phyloP scores from a whole-genome alignment of 2,113 vertebrate genomes.

The Erythrocercus mccallii region DNA sequence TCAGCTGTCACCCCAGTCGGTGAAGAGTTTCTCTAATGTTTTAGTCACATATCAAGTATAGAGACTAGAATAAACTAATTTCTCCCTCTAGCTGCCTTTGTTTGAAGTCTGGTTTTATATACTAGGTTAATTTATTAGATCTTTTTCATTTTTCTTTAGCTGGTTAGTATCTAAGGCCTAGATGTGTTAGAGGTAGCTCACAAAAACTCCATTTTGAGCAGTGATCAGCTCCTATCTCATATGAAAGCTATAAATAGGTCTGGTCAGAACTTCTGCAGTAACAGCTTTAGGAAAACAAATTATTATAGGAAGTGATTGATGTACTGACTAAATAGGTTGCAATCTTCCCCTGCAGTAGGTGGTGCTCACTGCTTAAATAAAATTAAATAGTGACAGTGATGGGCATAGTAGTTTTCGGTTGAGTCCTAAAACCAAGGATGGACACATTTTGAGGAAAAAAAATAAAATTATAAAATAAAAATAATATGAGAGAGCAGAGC shows the following conservation, averaged over 20 bases:
- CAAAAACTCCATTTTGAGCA: not conserved
- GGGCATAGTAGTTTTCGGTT: not conserved
- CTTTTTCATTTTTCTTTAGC: not conserved
- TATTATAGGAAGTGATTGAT: constrained; percentile 43
- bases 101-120: not conserved
- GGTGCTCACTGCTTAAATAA: constrained; percentile 57
- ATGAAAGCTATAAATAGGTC: not conserved
- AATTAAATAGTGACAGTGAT: constrained; percentile 17
- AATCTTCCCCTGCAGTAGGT: constrained; percentile 63
- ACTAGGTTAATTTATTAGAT: not conserved
- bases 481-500: not conserved
- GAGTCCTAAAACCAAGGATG: not conserved
- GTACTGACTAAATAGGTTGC: constrained; percentile 28
- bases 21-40: not conserved
- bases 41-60: not conserved
- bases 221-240: not conserved
- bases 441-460: not conserved
- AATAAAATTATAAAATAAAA: too few relatives aligned
- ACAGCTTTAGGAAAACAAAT: constrained; percentile 36
- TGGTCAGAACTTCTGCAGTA: constrained; percentile 9
- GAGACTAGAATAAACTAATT: not conserved
- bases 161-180: not conserved
- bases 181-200: not conserved
- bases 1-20: not conserved
- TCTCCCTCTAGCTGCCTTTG: not conserved